A percentile compares a stretch with the other conserved stretches of the same genome.
These are phyloP conservation scores for Peromyscus eremicus DNA, from an alignment of 2,797 vertebrate genomes.

Conservation along the genomic window DNA sequence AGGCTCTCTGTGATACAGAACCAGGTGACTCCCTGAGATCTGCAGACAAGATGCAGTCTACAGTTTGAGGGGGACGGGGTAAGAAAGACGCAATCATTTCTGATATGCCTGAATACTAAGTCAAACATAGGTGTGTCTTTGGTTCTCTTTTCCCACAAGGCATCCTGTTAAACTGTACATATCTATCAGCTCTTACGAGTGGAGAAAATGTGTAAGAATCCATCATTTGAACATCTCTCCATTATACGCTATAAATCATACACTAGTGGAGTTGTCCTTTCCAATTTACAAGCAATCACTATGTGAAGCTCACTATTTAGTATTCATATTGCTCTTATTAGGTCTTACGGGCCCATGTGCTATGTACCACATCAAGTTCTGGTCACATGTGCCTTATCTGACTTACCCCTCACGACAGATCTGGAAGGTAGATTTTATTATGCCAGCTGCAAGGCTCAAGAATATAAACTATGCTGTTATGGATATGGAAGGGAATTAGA, in stretches of 20 bases:
- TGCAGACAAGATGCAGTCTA: neutral
- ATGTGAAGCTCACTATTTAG: neutral
- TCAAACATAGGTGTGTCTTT: neutral
- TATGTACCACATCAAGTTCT: neutral
- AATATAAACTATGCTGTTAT: neutral
- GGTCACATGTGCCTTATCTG: neutral
- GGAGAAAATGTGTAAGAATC: neutral
- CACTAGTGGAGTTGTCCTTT: neutral
- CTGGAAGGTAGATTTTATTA: neutral
- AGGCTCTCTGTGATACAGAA: neutral
- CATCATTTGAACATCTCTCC: neutral
- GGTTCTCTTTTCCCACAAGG: neutral
- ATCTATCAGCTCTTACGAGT: neutral
- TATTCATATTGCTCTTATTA: neutral
- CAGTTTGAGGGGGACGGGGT: neutral
- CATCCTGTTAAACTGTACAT: neutral
- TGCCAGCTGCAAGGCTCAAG: conserved; percentile 17
- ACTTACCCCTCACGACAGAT: neutral
- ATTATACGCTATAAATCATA: neutral
- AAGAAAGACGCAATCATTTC: neutral
- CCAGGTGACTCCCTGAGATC: neutral
- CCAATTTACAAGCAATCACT: neutral
- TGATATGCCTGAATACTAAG: neutral
- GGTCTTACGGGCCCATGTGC: neutral
- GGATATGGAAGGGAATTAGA: neutral